Evolutionary conservation across 2,797 vertebrate genomes (phyloP), one percentile per base, ranked within the genome.

Genomic region (Telmatherina bonti): DNA sequence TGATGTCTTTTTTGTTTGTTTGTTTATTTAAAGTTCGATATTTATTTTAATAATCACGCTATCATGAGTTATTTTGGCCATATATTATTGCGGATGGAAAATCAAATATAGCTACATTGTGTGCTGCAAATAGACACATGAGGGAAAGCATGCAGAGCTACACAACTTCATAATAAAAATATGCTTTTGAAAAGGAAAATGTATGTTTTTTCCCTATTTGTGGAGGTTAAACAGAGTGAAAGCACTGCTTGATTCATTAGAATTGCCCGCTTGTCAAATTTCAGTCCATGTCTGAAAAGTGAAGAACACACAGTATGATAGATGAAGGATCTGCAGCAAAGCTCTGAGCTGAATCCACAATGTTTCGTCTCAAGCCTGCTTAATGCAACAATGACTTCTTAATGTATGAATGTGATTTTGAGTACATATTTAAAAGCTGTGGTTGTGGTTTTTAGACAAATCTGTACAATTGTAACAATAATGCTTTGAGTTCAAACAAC

Each of bases 331-430:
- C 53, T 64, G 55, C 7, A 24, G 74, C 24, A 0, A 47, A 49
- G 81, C 79, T 78, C 38, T 12, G 49, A 83, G 71, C 73, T 53
- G 62, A 87, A 81, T 80, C 61, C 33, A 20, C 43, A 36, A 61
- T n/a, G 20, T 69, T 70, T 74, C 13, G 29, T 67, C 49, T 76
- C 67, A 56, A 53, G 47, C 58, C 67, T 26, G 67, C 29, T 74
- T 66, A 77, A 78, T 55, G 51, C 54, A 59, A 73, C 69, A 31
- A 18, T 83, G 79, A 77, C 65, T 51, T 69, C 69, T 31, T 63
- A 53, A 68, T 54, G 36, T 71, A 49, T 71, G 58, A 70, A 63
- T 29, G 7, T 54, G 41, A 60, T 76, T 67, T 56, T 54, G 63
- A 72, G 66, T 58, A 29, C 52, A 77, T 31, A 57, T 66, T 76